Base-by-base conservation (phyloP, 2,113 vertebrate genomes). In the Hemichromis elongatus region DNA sequence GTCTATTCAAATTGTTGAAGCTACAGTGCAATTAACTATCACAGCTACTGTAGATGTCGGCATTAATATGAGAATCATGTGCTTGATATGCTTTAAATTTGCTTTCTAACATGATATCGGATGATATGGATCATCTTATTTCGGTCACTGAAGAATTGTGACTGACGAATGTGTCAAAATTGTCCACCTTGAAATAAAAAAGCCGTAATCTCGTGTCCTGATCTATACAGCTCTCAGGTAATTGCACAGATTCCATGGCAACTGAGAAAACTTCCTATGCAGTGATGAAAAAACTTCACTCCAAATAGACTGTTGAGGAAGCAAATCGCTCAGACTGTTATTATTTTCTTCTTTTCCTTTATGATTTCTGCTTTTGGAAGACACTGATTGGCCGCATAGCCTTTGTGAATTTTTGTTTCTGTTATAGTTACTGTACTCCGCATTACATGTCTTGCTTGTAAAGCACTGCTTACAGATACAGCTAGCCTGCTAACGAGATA, bases 401-500 rank as follows among this genome's bases (percentile, higher is more conserved):
- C 5, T 30, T 9, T 61, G 42, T 33, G 70, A 5, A 30, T 33
- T 37, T 82, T 77, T 8, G n/a, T 19, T 7, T 81, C 11, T 57
- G 21, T 70, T 57, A 21, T 35, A 50, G 54, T 26, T 56, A 35
- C 56, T 80, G 52, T 68, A 80, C 28, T 24, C 33, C 77, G 79
- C 55, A 70, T n/a, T 78, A 77, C 28, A 40, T 77, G 79, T 53
- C 45, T 37, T 26, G 55, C 47, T 85, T 59, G 57, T 77, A 18
- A 56, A 18, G 57, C 24, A 66, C 47, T 18, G 40, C 59, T 57
- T 70, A 70, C 80, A 75, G 83, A 85, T 82, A 63, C 63, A 86
- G 82, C 66, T 81, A 79, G 79, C 55, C 77, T 66, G 77, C 82
- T 89, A 88, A 88, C 63, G 3, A 84, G 88, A 93, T 92, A 89